Base-by-base conservation (phyloP, 2,113 vertebrate genomes). In the Crypturellus undulatus region DNA sequence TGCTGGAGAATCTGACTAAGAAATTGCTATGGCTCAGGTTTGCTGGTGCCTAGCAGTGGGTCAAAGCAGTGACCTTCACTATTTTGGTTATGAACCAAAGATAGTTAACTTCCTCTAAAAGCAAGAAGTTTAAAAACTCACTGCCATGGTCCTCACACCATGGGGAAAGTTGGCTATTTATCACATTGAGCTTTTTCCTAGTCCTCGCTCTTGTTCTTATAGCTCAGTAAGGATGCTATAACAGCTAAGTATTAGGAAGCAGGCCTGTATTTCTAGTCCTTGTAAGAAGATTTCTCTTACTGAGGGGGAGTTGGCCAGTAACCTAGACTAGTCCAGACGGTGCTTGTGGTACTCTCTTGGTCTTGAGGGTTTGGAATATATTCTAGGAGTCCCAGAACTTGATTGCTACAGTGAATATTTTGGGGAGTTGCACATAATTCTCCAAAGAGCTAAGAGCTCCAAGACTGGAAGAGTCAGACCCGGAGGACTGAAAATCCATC, bases 211-310 rank as follows among this genome's bases (percentile, higher is more conserved):
- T 45, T 68, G 9, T 64, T 72, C 17, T 69, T 45, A 32, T 76
- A 2, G 2, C 5, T 45, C 38, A n/a, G 26, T 12, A 32, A 62
- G 54, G 65, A 13, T 45, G 64, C 9, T 6, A 3, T 17, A 4
- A 18, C 45, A 59, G n/a, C 19, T 51, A 5, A 0, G 0, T 18
- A 19, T 19, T 52, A 52, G 43, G 64, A 77, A n/a, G 12, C 3
- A 5, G 21, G 25, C 38, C 40, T 73, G 20, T 62, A 10, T 49
- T 38, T 71, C 25, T 21, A 34, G 40, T 32, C 30, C n/a, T 34
- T 73, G 10, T n/a, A 8, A 16, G 54, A 58, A 13, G 30, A 68
- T 40, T 20, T 45, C 8, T 77, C 4, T 43, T 5, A 0, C 1
- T 1, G 10, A 25, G 77, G 22, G 52, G 54, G 26, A 62, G n/a